Base-by-base conservation (phyloP, 1,140 invertebrate species). In the Amyelois transitella region DNA sequence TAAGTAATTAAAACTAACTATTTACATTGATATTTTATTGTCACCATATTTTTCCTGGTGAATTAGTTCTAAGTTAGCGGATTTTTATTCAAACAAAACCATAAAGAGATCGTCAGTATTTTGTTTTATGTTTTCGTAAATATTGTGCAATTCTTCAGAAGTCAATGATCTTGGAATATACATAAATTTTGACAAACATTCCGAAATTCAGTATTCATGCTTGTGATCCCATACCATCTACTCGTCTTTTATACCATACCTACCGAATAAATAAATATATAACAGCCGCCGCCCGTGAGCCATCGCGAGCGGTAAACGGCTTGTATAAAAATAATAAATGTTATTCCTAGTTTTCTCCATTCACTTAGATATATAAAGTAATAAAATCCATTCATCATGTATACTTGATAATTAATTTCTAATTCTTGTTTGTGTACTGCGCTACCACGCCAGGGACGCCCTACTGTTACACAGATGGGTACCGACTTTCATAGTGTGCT, bases 1-100 rank as follows among this genome's bases (percentile, higher is more conserved):
- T 70, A 72, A 80, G 59, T 70, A 72, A 80, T 82, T 81, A 77
- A 72, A 81, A 78, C 76, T 84, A 81, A 79, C 74, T 84, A 85
- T 86, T 72, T 86, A 86, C 81, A 86, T 65, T 81, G 74, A 81
- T 83, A 83, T 81, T 77, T 86, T 85, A 86, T 86, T 86, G 83
- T 86, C 83, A 85, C 83, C 83, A 84, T 83, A 68, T 70, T 71
- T 68, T 75, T 63, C 50, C 22, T 85, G 83, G 83, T 86, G 81
- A 86, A 71, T 72, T 75, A 77, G 67, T 52, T 56, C 72, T 71
- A 75, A 64, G n/a, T n/a, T 32, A 71, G 62, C 51, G 58, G 55
- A 55, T 53, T 53, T 43, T 25, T 49, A 28, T 6, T 14, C 14
- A 43, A 19, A 17, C 12, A 52, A 32, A 18, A 51, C 21, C 22